phyloP scores from a whole-genome alignment of 2,113 vertebrate genomes.

The Arothron firmamentum region DNA sequence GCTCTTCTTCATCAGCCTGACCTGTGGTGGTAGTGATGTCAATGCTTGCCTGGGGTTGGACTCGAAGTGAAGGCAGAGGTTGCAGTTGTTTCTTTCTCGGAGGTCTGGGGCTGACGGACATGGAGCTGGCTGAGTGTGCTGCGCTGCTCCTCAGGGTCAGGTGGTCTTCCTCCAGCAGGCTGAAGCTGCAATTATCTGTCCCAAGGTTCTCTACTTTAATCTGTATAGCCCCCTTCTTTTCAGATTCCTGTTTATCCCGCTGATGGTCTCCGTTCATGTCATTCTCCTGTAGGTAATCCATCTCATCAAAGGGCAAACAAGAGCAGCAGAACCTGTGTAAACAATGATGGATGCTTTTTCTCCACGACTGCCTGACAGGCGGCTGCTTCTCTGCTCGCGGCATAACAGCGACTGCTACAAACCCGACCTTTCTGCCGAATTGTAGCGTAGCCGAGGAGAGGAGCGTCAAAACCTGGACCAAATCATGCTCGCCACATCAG shows the following conservation, averaged over 20 bases:
- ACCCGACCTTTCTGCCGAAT: too few relatives aligned
- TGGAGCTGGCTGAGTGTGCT: slow-evolving; percentile 53
- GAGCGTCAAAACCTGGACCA: slow-evolving; percentile 12
- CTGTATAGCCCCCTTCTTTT: slow-evolving; percentile 48
- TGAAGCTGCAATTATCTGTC: slow-evolving; percentile 66
- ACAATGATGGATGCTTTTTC: slow-evolving; percentile 5
- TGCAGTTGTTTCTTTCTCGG: slow-evolving; percentile 58
- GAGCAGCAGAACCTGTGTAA: slow-evolving; percentile 58
- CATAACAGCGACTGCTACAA: slow-evolving; percentile 19
- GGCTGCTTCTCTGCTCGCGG: slow-evolving; percentile 10
- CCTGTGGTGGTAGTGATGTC: slow-evolving; percentile 3
- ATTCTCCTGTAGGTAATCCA: slow-evolving; percentile 25
- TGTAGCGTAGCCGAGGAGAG: slow-evolving; percentile 45
- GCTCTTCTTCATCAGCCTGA: slow-evolving; percentile 40
- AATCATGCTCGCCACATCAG: slow-evolving; percentile 52
- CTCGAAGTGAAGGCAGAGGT: slow-evolving; percentile 60
- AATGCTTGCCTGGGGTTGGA: slow-evolving; percentile 23
- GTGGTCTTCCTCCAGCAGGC: slow-evolving; percentile 36
- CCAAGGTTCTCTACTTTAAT: slow-evolving; percentile 69
- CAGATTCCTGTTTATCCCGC: slow-evolving; percentile 30
- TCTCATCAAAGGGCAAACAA: slow-evolving; percentile 44
- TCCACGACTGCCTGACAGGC: slow-evolving; percentile 17
- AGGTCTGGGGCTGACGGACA: slow-evolving; percentile 41
- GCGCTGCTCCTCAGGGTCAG: slow-evolving; percentile 15
- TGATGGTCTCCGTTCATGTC: slow-evolving; percentile 31